Evolutionary conservation across 1,140 invertebrate species (phyloP).

Genomic region (Drosophila ogumai): DNA sequence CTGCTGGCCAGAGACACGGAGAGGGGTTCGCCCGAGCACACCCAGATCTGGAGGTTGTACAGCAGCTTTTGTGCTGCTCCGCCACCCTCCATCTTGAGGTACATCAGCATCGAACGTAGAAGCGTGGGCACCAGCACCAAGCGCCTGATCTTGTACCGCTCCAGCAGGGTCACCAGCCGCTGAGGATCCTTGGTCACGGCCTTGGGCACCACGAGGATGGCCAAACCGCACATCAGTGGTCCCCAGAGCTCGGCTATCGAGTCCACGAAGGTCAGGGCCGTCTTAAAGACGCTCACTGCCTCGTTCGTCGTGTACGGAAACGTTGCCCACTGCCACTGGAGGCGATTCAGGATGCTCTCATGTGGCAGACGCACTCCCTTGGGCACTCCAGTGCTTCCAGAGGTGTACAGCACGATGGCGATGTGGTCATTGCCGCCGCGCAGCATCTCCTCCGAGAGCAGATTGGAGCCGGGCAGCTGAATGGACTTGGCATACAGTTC

Average conservation of each 20-base stretch:
- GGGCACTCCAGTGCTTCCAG: constrained; percentile 95
- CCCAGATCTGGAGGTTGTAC: constrained; percentile 89
- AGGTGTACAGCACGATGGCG: constrained; percentile 95
- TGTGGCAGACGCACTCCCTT: constrained; percentile 95
- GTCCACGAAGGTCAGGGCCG: constrained; percentile 95
- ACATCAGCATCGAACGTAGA: constrained; percentile 91
- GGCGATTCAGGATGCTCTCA: constrained; percentile 90
- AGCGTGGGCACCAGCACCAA: constrained; percentile 93
- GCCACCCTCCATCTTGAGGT: constrained; percentile 86
- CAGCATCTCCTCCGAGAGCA: constrained; percentile 68
- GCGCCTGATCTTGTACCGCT: constrained; percentile 90
- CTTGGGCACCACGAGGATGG: constrained; percentile 90
- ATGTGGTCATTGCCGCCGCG: constrained; percentile 85
- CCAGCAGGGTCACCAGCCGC: constrained; percentile 88
- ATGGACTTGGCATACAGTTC: constrained; percentile 73
- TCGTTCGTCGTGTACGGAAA: constrained; percentile 90
- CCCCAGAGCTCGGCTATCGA: constrained; percentile 94
- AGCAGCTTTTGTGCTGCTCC: constrained; percentile 85
- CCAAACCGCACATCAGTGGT: constrained; percentile 89
- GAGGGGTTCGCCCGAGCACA: constrained; percentile 93
- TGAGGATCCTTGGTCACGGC: constrained; percentile 91
- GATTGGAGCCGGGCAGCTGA: constrained; percentile 59
- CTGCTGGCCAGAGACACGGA: constrained; percentile 88
- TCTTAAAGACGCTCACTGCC: constrained; percentile 92
- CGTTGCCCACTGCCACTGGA: constrained; percentile 93